These are phyloP conservation scores for Hexactinellida sp. DNA, from an alignment of 37 sponge, comb jelly and placozoan genomes.

Conservation along the genomic window DNA sequence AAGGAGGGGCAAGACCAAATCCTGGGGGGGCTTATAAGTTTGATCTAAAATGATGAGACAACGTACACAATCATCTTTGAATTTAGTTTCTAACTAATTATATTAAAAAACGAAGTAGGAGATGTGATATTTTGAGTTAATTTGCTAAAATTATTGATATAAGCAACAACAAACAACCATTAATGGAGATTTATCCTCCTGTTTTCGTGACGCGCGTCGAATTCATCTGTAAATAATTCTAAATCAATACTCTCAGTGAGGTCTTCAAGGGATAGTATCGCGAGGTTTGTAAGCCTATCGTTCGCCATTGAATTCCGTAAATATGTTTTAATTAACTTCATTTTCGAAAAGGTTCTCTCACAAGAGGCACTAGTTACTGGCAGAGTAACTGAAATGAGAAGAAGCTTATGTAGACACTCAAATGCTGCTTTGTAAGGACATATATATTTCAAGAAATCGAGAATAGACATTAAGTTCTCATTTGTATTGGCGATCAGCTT, in stretches of 20 bases:
- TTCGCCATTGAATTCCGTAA: neutral
- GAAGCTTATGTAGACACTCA: neutral
- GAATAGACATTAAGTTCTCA: neutral
- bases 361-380: neutral
- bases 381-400: neutral
- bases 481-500: neutral
- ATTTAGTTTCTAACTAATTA: too few species aligned
- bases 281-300: neutral
- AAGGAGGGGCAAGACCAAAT: too few species aligned
- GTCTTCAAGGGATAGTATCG: neutral
- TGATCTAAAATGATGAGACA: too few species aligned
- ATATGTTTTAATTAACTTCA: neutral
- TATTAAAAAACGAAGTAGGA: too few species aligned
- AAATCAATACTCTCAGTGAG: neutral
- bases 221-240: neutral
- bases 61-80: too few species aligned
- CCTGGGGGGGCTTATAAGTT: too few species aligned
- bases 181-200: neutral
- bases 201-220: neutral
- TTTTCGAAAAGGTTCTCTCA: neutral
- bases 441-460: too few species aligned
- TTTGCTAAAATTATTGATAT: too few species aligned
- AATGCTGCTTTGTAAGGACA: neutral
- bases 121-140: too few species aligned
- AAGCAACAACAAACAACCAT: too few species aligned